Base-by-base conservation (phyloP, 2,797 vertebrate species). In the Pelobates cultripes region DNA sequence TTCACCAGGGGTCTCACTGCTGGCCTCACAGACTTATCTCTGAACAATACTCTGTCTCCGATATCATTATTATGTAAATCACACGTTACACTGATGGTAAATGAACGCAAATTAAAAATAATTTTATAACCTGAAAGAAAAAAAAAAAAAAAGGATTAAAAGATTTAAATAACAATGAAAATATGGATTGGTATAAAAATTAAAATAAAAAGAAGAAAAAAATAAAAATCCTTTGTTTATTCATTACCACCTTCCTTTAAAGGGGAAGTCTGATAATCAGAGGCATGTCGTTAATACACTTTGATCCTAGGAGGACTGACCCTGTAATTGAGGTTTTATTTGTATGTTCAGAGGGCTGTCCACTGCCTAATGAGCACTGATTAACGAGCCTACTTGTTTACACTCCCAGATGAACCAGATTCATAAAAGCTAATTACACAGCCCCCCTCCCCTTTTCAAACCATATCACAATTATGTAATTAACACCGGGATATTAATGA, bases 361-460 rank as follows among this genome's bases (percentile, higher is more conserved):
- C 81, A 3, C 53, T 28, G 72, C 57, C 78, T 83, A 83, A 83
- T 51, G 57, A 83, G 81, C 69, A 43, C 64, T 83, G 81, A 83
- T 83, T 83, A 83, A 83, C 81, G 72, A 83, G 77, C 81, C 72
- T 79, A 43, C 63, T 79, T 79, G 81, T 83, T 83, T 83, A 83
- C 81, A 64, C 81, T 83, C 81, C 81, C 77, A 75, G 81, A 77
- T 70, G 81, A 83, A 83, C 51, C 53, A 13, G 71, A 83, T 83
- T 83, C 81, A 83, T 83, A 74, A 79, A 68, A 71, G 81, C 78
- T 83, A 83, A 79, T 83, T 83, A 83, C 66, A n/a, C 69, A 53
- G 74, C 69, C 74, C 75, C 75, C 70, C 75, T 53, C 72, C 71
- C 70, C 73, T 70, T 44, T 75, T 44, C 73, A 75, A 78, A 64